phyloP scores from a whole-genome alignment of 2,888 invertebrate genomes.

The Habrosyne pyritoides region DNA sequence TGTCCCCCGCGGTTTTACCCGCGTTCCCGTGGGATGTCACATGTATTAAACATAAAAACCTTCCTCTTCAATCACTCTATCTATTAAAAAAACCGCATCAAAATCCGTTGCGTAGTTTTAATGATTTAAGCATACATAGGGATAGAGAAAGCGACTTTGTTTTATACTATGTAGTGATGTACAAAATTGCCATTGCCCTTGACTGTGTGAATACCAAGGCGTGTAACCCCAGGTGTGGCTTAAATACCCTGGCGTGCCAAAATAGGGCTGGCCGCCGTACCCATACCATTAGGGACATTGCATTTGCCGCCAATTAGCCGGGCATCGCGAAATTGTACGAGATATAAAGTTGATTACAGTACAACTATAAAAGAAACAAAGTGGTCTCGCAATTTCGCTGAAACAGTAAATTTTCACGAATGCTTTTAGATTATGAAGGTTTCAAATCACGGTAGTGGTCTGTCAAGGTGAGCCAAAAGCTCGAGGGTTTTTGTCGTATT shows the following conservation, averaged over 20 bases:
- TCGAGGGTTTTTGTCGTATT: too few species aligned
- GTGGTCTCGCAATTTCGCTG: background rate
- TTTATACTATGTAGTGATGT: too few species aligned
- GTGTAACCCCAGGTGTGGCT: background rate
- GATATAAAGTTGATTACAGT: background rate
- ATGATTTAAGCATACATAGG: too few species aligned
- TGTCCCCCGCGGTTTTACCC: too few species aligned
- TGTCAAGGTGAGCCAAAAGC: too few species aligned
- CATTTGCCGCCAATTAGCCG: background rate
- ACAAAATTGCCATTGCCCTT: too few species aligned
- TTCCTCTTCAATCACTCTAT: too few species aligned
- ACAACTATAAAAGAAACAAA: background rate
- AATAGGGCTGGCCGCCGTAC: background rate
- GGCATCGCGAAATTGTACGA: background rate
- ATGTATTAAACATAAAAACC: too few species aligned
- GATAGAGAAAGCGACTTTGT: too few species aligned
- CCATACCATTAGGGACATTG: conserved; percentile 3
- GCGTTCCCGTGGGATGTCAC: too few species aligned
- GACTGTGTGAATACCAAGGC: background rate
- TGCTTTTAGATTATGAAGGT: background rate
- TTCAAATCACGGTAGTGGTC: background rate
- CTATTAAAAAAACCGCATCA: too few species aligned
- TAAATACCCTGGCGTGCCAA: background rate
- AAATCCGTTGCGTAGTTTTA: too few species aligned
- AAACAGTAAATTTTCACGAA: background rate